Percentiles rank a stretch among this genome's conserved stretches.
Evolutionary conservation across 2,797 vertebrate species (phyloP).

Genomic region (Crax fasciolata): DNA sequence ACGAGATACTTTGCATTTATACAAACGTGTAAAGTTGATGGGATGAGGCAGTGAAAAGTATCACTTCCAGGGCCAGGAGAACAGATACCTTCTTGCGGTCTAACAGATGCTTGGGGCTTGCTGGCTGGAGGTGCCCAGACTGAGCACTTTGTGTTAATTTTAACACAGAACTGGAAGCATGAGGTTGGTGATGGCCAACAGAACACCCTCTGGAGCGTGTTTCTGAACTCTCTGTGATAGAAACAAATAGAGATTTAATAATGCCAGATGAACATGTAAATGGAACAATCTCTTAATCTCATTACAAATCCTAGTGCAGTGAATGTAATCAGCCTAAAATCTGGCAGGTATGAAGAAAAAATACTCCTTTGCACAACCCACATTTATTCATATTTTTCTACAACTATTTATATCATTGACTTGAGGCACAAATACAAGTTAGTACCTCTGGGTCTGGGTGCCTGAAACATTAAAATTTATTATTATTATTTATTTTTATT

Average conservation of each 20-base stretch:
- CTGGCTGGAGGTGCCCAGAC: background rate
- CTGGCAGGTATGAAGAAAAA: constrained; percentile 1
- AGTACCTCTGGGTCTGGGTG: constrained; percentile 44
- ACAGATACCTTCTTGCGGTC: background rate
- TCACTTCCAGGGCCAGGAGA: background rate
- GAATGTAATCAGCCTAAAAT: constrained; percentile 7
- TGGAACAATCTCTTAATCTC: constrained; percentile 50
- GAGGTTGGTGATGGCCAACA: constrained; percentile 24
- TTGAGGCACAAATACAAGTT: constrained; percentile 42
- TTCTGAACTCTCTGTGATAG: constrained; percentile 39
- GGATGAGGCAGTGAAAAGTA: background rate
- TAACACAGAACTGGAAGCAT: constrained; percentile 11
- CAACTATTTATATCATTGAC: constrained; percentile 31
- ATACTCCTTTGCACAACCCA: background rate
- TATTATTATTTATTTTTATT: constrained; percentile 79
- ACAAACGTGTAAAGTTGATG: background rate
- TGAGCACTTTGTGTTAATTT: background rate
- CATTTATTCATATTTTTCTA: constrained; percentile 68
- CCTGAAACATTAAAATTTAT: constrained; percentile 71
- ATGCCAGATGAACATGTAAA: constrained; percentile 54
- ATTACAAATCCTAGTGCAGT: constrained; percentile 32
- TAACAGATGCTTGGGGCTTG: background rate
- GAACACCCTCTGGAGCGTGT: background rate
- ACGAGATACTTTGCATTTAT: background rate
- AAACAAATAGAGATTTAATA: constrained; percentile 71